A percentile compares a stretch with the other conserved stretches of the same genome.
phyloP scores from a whole-genome alignment of 1,140 invertebrate species.

The Vanessa atalanta region DNA sequence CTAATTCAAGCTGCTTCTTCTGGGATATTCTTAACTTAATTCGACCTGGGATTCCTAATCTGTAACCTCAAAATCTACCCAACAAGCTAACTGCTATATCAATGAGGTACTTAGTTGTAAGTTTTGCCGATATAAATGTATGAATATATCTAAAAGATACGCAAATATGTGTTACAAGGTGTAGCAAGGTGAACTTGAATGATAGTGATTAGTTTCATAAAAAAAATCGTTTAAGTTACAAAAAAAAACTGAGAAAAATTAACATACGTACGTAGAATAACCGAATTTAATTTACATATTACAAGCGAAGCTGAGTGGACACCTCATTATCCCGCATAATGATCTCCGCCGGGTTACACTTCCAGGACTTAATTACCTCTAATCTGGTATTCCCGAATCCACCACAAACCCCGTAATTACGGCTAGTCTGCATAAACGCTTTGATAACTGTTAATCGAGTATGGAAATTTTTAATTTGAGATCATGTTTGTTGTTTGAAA shows the following conservation, averaged over 20 bases:
- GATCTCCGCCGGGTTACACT: slow-evolving; percentile 57
- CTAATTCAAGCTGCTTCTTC: too few species aligned
- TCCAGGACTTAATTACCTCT: slow-evolving; percentile 71
- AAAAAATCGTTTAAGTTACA: too few species aligned
- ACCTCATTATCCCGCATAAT: slow-evolving; percentile 75
- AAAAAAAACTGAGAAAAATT: neutral
- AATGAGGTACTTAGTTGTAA: too few species aligned
- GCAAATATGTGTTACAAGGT: too few species aligned
- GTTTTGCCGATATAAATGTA: too few species aligned
- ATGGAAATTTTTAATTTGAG: slow-evolving; percentile 10
- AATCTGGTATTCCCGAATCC: slow-evolving; percentile 64
- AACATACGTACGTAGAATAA: slow-evolving; percentile 3
- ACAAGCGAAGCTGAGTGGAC: slow-evolving; percentile 68
- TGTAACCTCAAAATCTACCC: too few species aligned
- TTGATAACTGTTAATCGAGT: slow-evolving; percentile 23
- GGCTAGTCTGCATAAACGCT: slow-evolving; percentile 39
- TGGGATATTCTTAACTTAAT: too few species aligned
- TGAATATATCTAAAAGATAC: too few species aligned
- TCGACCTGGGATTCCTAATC: too few species aligned
- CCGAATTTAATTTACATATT: slow-evolving; percentile 71
- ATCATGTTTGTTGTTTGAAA: neutral
- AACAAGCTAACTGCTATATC: too few species aligned
- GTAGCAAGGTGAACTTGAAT: too few species aligned
- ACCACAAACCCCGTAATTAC: slow-evolving; percentile 62
- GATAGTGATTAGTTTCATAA: too few species aligned